Conservation (phyloP, 2,113 vertebrate genomes). For the Micronisus gabar region DNA sequence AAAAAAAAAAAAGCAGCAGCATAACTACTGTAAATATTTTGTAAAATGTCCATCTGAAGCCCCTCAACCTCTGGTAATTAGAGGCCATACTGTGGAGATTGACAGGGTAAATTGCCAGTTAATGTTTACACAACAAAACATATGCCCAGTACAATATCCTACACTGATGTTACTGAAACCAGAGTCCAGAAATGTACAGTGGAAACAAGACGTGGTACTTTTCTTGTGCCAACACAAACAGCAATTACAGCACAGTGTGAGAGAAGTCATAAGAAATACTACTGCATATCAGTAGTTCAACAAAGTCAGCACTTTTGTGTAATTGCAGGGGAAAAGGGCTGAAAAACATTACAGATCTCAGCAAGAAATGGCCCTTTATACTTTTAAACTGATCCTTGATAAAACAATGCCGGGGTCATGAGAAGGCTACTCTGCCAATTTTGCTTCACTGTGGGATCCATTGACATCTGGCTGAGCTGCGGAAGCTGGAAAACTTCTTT, state of each 20-base stretch:
- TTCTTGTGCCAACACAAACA: conserved; percentile 88
- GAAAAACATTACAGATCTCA: conserved; percentile 72
- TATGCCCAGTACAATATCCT: conserved; percentile 85
- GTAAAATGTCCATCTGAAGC: conserved; percentile 68
- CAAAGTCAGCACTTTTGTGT: conserved; percentile 83
- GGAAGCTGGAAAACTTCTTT: conserved; percentile 92
- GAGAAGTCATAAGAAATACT: conserved; percentile 84
- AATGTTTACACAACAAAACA: conserved; percentile 85
- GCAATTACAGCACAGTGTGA: conserved; percentile 84
- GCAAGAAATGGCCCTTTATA: conserved; percentile 71
- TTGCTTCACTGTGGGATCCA: conserved; percentile 81
- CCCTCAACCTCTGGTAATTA: conserved; percentile 62
- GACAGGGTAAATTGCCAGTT: conserved; percentile 79
- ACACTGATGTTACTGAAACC: conserved; percentile 80
- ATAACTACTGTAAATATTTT: conserved; percentile 65
- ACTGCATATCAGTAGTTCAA: conserved; percentile 79
- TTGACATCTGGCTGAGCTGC: conserved; percentile 89
- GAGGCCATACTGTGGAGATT: conserved; percentile 70
- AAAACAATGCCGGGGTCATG: conserved; percentile 77
- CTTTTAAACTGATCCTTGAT: conserved; percentile 76
- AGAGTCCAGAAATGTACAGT: conserved; percentile 83
- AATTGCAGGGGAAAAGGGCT: conserved; percentile 76
- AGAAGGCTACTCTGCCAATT: conserved; percentile 85
- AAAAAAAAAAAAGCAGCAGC: background rate
- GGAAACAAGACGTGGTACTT: conserved; percentile 80